These are phyloP conservation scores for Nasonia vitripennis DNA, from an alignment of 1,140 invertebrate genomes.

Conservation along the genomic window DNA sequence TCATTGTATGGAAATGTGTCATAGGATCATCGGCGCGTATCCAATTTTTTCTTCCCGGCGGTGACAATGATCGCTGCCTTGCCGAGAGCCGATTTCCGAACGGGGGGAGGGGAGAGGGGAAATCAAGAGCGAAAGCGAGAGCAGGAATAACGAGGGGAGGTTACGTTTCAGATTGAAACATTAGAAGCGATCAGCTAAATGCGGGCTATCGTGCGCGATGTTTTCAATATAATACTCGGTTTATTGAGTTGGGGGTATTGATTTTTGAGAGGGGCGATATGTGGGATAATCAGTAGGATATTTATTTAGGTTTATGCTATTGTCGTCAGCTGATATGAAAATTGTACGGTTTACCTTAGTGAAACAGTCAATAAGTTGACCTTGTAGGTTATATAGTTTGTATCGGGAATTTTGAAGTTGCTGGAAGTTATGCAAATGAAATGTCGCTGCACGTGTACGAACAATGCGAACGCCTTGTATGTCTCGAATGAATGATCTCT, in stretches of 20 bases:
- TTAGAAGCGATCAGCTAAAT: constrained; percentile 47
- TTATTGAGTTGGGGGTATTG: constrained; percentile 37
- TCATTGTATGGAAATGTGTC: constrained; percentile 45
- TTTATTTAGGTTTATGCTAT: constrained; percentile 8
- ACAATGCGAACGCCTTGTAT: background rate
- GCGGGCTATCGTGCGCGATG: constrained; percentile 21
- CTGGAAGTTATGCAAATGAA: background rate
- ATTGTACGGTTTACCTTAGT: no score
- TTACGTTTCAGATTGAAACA: constrained; percentile 51
- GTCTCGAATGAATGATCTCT: background rate
- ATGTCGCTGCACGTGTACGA: background rate
- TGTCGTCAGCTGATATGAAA: background rate
- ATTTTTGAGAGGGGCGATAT: background rate
- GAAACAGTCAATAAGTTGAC: background rate
- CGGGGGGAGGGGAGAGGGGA: background rate
- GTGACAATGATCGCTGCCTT: constrained; percentile 42
- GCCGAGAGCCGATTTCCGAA: background rate
- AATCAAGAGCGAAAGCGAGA: background rate
- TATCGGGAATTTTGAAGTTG: background rate
- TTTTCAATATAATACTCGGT: constrained; percentile 34
- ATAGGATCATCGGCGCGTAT: constrained; percentile 50
- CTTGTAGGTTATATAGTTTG: background rate
- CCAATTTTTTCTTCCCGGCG: constrained; percentile 34
- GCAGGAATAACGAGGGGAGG: background rate
- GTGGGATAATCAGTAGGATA: background rate